A percentile compares a stretch with the other conserved stretches of the same genome.
phyloP scores from a whole-genome alignment of 92 coral and sea anemone species.

The Bergia puertoricense region DNA sequence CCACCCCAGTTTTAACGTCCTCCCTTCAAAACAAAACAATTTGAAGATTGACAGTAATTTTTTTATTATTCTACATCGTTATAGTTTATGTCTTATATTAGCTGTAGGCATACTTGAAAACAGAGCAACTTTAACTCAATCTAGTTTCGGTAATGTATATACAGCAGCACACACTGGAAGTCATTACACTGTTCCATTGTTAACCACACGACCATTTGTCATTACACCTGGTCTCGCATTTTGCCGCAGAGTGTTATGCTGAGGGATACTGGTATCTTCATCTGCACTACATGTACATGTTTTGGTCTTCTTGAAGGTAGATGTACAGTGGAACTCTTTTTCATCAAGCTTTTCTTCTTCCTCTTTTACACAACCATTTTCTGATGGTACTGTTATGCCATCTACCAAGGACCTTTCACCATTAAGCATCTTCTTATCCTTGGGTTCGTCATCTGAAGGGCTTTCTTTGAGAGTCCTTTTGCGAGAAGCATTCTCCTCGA shows the following conservation, averaged over 20 bases:
- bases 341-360: background rate
- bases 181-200: slow-evolving; percentile 35
- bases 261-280: background rate
- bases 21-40: background rate
- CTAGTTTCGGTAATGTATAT: background rate
- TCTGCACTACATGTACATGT: background rate
- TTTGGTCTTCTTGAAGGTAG: background rate
- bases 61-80: background rate
- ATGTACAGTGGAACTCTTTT: background rate
- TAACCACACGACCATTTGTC: slow-evolving; percentile 19
- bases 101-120: background rate
- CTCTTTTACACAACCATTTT: background rate
- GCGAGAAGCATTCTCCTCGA: background rate
- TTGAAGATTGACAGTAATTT: background rate
- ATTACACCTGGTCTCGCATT: background rate
- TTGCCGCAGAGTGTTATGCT: background rate
- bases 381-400: background rate
- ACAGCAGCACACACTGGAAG: background rate
- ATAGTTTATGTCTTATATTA: background rate
- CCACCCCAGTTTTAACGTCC: too few relatives aligned
- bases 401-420: background rate
- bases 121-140: background rate
- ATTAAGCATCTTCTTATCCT: background rate
- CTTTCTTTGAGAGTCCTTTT: background rate
- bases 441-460: background rate